These are phyloP conservation scores for Temnopleurus reevesii DNA, from an alignment of 53 echinoderm and acorn worm species.

Conservation along the genomic window DNA sequence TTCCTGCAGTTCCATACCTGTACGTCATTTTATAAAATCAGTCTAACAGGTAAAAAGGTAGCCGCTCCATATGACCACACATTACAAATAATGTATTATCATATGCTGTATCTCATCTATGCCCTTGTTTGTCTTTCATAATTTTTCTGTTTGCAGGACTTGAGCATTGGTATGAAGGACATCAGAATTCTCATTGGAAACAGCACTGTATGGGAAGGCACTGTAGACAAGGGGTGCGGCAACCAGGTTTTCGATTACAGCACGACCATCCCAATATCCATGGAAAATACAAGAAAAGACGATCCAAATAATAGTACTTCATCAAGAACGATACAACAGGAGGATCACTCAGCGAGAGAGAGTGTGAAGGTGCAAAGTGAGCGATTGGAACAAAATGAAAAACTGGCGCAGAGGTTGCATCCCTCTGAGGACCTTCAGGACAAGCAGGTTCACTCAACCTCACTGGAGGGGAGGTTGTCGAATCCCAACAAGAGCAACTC, in stretches of 20 bases:
- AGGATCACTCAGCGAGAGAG: not conserved
- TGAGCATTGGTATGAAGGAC: conserved; percentile 79
- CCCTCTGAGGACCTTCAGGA: not conserved
- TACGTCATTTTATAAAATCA: too few relatives aligned
- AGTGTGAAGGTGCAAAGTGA: not conserved
- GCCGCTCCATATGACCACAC: too few relatives aligned
- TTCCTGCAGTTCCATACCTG: too few relatives aligned
- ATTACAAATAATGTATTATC: too few relatives aligned
- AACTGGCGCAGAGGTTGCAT: conserved; percentile 29
- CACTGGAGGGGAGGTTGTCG: conserved; percentile 2
- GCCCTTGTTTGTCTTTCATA: not conserved
- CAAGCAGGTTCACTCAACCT: not conserved
- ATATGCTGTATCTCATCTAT: too few relatives aligned
- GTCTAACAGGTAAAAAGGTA: too few relatives aligned
- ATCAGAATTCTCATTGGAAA: conserved; percentile 57
- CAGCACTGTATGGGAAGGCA: conserved; percentile 73
- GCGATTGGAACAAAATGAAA: not conserved
- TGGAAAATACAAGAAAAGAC: not conserved
- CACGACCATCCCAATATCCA: conserved; percentile 56
- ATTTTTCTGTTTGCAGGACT: conserved; percentile 58
- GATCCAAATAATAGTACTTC: not conserved
- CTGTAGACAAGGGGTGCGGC: conserved; percentile 92
- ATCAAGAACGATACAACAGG: not conserved
- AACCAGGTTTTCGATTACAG: conserved; percentile 98
- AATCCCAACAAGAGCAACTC: conserved; percentile 54